Percentiles rank a stretch among this genome's conserved stretches.
Evolutionary conservation across 2,888 invertebrate species (phyloP).

Genomic region (Drosophila histrio): DNA sequence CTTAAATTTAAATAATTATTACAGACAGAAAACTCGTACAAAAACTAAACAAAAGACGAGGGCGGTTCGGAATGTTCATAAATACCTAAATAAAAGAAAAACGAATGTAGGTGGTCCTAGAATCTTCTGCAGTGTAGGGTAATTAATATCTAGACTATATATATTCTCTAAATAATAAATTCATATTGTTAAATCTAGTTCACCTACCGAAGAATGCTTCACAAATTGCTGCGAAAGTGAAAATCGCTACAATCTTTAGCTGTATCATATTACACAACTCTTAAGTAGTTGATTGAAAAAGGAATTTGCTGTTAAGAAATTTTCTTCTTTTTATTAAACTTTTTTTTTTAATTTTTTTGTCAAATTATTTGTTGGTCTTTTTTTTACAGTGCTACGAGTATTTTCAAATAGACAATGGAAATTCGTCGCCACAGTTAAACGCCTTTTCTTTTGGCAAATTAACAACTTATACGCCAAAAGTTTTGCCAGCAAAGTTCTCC

Average conservation of each 20-base stretch:
- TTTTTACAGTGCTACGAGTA: conserved; percentile 15
- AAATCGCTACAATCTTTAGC: too few relatives aligned
- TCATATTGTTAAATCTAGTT: too few relatives aligned
- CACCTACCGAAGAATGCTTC: too few relatives aligned
- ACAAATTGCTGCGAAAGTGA: too few relatives aligned
- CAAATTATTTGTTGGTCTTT: not conserved
- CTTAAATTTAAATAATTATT: not conserved
- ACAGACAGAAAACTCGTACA: conserved; percentile 25
- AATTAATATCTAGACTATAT: too few relatives aligned
- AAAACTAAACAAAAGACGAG: not conserved
- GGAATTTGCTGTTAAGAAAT: not conserved
- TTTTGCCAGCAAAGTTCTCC: conserved; percentile 63
- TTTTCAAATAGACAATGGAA: conserved; percentile 44
- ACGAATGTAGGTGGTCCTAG: too few relatives aligned
- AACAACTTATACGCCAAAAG: conserved; percentile 75
- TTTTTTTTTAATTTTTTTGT: conserved; percentile 1
- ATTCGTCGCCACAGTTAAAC: conserved; percentile 69
- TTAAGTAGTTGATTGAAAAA: not conserved
- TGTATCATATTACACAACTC: not conserved
- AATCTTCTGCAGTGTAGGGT: too few relatives aligned
- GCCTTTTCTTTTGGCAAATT: conserved; percentile 77
- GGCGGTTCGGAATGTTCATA: too few relatives aligned
- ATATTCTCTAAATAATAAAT: too few relatives aligned
- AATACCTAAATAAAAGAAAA: too few relatives aligned
- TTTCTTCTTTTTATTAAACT: not conserved